Base-by-base conservation (phyloP, 2,888 invertebrate species). In the Thera obeliscata region DNA sequence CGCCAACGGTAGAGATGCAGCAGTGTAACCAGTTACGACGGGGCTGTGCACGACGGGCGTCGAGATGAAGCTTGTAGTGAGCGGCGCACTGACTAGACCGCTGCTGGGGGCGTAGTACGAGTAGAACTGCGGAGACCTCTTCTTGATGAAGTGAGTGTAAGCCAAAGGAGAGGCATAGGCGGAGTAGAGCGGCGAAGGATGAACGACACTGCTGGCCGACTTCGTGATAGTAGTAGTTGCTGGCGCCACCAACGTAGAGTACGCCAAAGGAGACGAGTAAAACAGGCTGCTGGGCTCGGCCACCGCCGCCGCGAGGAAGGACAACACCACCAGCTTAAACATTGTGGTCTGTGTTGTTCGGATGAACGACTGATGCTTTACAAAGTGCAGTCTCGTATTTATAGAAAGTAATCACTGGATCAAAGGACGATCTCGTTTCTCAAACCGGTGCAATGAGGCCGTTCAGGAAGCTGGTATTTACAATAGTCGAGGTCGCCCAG, bases 301-400 rank as follows among this genome's bases (percentile, higher is more conserved):
- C 64, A 88, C 83, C 75, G 88, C 95, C 77, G 93, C 88, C 77
- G 95, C 95, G 80, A 95, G 81, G 79, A 95, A 87, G 87, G 94
- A 95, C 94, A 95, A 94, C 84, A 94, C 94, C 89, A 95, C 94
- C 90, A 91, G 78, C 81, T 91, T 93, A 81, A 85, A 91, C 92
- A 94, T 94, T 80, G 84, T 92, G 87, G 87, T 89, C 84, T 91
- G 87, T 88, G 90, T 90, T 89, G 87, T 78, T 85, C 81, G 81
- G 76, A 79, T 79, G 77, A 81, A 84, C 86, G 82, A 90, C 88
- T 92, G 92, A 91, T 91, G 81, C 79, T 77, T 56, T 71, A 78
- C 75, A 74, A 75, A 76, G 69, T 66, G 56, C 68, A 64, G 65
- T 66, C 62, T 78, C 74, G 83, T 90, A 89, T 92, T 88, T 93